Evolutionary conservation across 2,113 vertebrate species (phyloP).

Genomic region (Micromys minutus): DNA sequence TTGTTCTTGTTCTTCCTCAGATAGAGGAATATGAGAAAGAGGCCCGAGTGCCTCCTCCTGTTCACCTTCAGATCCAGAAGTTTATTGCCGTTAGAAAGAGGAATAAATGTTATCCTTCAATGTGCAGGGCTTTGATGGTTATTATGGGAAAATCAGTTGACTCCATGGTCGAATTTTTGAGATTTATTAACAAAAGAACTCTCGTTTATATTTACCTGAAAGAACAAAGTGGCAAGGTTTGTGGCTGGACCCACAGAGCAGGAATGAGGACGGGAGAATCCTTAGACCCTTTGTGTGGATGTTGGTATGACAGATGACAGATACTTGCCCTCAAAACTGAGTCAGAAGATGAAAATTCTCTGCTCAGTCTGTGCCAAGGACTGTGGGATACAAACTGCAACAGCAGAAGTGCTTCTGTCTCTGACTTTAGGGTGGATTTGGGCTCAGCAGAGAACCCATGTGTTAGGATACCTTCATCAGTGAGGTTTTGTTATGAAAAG

Average conservation of each 20-base stretch:
- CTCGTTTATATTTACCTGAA: not conserved
- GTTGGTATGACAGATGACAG: not conserved
- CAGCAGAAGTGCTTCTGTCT: fast-evolving
- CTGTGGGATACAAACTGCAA: fast-evolving
- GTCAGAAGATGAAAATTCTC: not conserved
- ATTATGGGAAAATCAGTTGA: not conserved
- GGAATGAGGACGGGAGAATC: not conserved
- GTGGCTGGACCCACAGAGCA: not conserved
- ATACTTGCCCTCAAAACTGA: too few relatives aligned
- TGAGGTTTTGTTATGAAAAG: not conserved
- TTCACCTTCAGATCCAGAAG: fast-evolving
- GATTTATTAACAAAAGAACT: not conserved
- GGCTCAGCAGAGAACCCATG: too few relatives aligned
- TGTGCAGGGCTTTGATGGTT: not conserved
- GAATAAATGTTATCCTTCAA: not conserved
- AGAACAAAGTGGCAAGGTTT: not conserved
- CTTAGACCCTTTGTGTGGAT: not conserved
- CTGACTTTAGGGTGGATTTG: fast-evolving
- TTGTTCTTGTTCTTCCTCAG: too few relatives aligned
- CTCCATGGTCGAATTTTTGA: not conserved
- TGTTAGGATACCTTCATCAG: not conserved
- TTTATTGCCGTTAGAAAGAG: not conserved
- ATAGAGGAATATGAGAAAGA: fast-evolving
- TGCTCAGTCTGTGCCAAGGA: not conserved
- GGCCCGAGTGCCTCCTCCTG: not conserved